Conservation (phyloP, 1,140 invertebrate species). For the Megalopta genalis region DNA sequence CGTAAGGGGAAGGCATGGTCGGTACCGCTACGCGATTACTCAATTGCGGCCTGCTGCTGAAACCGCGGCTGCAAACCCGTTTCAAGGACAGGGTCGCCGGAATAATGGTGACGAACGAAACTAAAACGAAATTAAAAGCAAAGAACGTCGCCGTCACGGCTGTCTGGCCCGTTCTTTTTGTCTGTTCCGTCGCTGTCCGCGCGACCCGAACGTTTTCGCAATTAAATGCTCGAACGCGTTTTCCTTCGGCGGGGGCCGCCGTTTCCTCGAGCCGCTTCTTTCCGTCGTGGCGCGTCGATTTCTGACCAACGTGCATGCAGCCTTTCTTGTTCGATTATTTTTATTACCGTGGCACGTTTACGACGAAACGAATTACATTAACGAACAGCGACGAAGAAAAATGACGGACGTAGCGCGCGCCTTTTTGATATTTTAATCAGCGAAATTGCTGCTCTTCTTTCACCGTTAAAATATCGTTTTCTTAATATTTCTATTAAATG, state of each 20-base stretch:
- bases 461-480: too few species aligned
- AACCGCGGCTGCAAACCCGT: constrained; percentile 26
- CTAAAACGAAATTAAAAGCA: constrained; percentile 31
- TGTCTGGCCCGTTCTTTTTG: constrained; percentile 23
- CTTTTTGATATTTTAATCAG: too few species aligned
- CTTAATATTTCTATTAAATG: too few species aligned
- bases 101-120: constrained; percentile 31
- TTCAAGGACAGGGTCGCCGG: constrained; percentile 36
- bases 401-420: too few species aligned
- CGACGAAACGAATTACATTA: too few species aligned
- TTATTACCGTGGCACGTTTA: too few species aligned
- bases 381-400: too few species aligned
- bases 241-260: not conserved
- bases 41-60: constrained; percentile 28
- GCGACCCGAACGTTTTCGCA: not conserved
- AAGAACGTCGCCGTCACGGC: constrained; percentile 14
- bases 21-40: constrained; percentile 36
- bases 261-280: not conserved
- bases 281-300: not conserved
- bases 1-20: not conserved
- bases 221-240: not conserved
- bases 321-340: too few species aligned
- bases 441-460: too few species aligned
- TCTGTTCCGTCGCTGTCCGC: not conserved
- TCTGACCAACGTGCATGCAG: too few species aligned